Conservation (phyloP, 2,888 invertebrate species). For the Scaptomyza flava region DNA sequence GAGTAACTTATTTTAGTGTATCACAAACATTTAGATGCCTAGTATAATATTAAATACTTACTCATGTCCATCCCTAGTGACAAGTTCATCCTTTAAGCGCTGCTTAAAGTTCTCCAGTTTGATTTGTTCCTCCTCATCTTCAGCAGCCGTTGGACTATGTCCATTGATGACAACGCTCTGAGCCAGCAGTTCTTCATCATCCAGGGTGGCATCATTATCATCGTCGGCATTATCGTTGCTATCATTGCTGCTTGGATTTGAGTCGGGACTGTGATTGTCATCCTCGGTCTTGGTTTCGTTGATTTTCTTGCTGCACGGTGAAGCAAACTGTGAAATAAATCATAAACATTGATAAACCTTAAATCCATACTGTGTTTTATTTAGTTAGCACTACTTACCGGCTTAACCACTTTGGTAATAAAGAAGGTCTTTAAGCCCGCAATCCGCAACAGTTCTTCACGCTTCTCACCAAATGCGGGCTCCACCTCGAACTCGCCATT, state of each 20-base stretch:
- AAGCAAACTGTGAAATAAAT: slow-evolving; percentile 71
- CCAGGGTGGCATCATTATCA: slow-evolving; percentile 52
- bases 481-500: slow-evolving; percentile 97
- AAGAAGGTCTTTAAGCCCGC: slow-evolving; percentile 96
- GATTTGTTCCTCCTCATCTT: slow-evolving; percentile 83
- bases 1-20: no score
- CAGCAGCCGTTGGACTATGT: slow-evolving; percentile 40
- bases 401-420: slow-evolving; percentile 93
- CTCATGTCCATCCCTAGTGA: slow-evolving; percentile 93
- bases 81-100: slow-evolving; percentile 92
- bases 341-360: background rate
- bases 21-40: no score
- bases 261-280: slow-evolving; percentile 57
- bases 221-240: slow-evolving; percentile 43
- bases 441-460: slow-evolving; percentile 95
- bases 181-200: slow-evolving; percentile 78
- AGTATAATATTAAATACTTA: slow-evolving; percentile 81
- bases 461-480: slow-evolving; percentile 93
- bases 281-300: slow-evolving; percentile 69
- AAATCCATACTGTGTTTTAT: background rate
- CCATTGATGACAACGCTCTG: slow-evolving; percentile 63
- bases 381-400: slow-evolving; percentile 86
- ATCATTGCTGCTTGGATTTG: slow-evolving; percentile 49
- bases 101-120: slow-evolving; percentile 90
- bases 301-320: slow-evolving; percentile 77